phyloP scores from a whole-genome alignment of 1,140 invertebrate species.

The Onthophagus taurus region DNA sequence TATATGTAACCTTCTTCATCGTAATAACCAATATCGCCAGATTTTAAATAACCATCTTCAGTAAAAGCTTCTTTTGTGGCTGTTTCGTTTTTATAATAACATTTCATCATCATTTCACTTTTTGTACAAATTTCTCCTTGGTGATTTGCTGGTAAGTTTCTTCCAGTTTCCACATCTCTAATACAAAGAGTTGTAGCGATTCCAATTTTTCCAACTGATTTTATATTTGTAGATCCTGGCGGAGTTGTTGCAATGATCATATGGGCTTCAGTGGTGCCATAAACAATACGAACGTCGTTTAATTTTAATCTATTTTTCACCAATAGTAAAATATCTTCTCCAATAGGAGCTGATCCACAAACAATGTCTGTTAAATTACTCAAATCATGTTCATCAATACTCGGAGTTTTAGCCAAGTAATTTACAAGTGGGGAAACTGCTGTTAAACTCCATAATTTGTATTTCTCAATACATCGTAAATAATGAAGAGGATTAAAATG shows the following conservation, averaged over 20 bases:
- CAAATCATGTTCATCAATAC: slow-evolving; percentile 11
- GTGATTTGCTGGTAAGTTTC: slow-evolving; percentile 47
- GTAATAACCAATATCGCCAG: slow-evolving; percentile 73
- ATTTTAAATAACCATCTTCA: slow-evolving; percentile 66
- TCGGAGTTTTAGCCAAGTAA: slow-evolving; percentile 10
- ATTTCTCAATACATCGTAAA: slow-evolving; percentile 11
- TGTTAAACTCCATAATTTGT: slow-evolving; percentile 4
- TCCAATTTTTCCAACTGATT: slow-evolving; percentile 47
- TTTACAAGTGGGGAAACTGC: slow-evolving; percentile 10
- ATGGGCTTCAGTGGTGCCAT: slow-evolving; percentile 58
- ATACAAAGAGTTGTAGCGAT: slow-evolving; percentile 49
- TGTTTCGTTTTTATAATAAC: slow-evolving; percentile 56
- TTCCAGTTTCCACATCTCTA: slow-evolving; percentile 50
- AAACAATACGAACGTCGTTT: slow-evolving; percentile 45
- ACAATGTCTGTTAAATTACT: slow-evolving; percentile 5
- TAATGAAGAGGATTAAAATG: slow-evolving; percentile 9
- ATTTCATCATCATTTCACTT: slow-evolving; percentile 52
- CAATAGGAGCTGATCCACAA: slow-evolving; percentile 7
- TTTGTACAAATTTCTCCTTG: slow-evolving; percentile 63
- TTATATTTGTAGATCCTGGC: slow-evolving; percentile 35
- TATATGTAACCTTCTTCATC: slow-evolving; percentile 64
- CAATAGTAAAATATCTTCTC: slow-evolving; percentile 21
- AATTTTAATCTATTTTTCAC: slow-evolving; percentile 25
- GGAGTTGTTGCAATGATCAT: slow-evolving; percentile 30
- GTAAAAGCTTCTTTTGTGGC: slow-evolving; percentile 62